Percentiles rank a stretch among this genome's conserved stretches.
These are phyloP conservation scores for Grapholita molesta DNA, from an alignment of 1,140 invertebrate species.

Conservation along the genomic window DNA sequence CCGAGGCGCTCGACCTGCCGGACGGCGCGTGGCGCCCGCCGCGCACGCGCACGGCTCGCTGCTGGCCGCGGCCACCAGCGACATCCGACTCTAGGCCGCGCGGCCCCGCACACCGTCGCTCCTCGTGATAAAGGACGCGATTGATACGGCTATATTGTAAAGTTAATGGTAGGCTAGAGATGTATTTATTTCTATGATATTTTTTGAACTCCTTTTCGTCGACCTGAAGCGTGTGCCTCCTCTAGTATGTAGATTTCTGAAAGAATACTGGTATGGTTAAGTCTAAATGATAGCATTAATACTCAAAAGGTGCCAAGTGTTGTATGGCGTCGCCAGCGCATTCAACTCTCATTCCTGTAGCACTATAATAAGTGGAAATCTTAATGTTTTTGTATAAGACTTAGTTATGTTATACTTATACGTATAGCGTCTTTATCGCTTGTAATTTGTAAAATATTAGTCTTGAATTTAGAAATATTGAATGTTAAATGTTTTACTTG, in stretches of 20 bases:
- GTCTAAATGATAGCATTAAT: constrained; percentile 53
- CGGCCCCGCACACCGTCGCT: not conserved
- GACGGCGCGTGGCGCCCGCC: constrained; percentile 27
- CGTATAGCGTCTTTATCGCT: constrained; percentile 43
- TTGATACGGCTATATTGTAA: constrained; percentile 28
- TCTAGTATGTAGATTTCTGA: constrained; percentile 61
- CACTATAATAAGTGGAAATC: constrained; percentile 47
- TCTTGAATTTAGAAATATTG: constrained; percentile 52
- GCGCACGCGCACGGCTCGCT: constrained; percentile 30
- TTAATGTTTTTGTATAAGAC: constrained; percentile 37
- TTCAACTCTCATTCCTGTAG: constrained; percentile 66
- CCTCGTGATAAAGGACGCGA: constrained; percentile 3
- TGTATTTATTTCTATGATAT: constrained; percentile 66
- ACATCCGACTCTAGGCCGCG: constrained; percentile 51
- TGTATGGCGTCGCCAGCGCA: constrained; percentile 46
- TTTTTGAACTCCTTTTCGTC: constrained; percentile 66
- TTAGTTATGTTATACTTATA: constrained; percentile 39
- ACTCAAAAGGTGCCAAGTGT: constrained; percentile 71
- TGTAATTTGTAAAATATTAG: constrained; percentile 13
- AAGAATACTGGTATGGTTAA: constrained; percentile 52
- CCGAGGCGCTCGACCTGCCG: not conserved
- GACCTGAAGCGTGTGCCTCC: constrained; percentile 69
- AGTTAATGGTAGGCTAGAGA: constrained; percentile 40
- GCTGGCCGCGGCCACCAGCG: constrained; percentile 49
- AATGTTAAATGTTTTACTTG: constrained; percentile 34